phyloP scores from a whole-genome alignment of 2,113 vertebrate genomes.

The Paradisaea rubra region DNA sequence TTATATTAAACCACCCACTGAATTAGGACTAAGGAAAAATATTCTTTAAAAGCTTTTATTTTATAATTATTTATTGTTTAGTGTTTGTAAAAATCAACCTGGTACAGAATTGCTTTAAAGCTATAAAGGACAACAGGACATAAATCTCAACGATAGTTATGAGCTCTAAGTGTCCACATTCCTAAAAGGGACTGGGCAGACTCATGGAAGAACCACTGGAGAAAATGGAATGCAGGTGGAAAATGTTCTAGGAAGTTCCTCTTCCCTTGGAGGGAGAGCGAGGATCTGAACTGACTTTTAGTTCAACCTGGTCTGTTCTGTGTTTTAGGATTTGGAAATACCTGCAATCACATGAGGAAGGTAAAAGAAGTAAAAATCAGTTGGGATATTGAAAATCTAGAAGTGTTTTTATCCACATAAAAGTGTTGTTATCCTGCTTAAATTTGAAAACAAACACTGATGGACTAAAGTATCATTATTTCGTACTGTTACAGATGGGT shows the following conservation, averaged over 20 bases:
- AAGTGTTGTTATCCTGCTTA: not conserved
- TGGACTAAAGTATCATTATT: not conserved
- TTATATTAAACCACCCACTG: not conserved
- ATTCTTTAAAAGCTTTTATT: not conserved
- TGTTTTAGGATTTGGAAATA: not conserved
- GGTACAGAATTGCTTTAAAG: not conserved
- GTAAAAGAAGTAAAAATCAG: not conserved
- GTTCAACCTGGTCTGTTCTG: fast-evolving
- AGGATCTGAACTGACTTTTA: not conserved
- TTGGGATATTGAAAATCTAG: not conserved
- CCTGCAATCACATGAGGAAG: not conserved
- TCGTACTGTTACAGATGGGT: not conserved
- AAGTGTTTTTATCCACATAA: not conserved
- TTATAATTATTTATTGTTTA: not conserved
- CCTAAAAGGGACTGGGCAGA: not conserved
- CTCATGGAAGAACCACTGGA: not conserved
- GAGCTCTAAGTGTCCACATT: not conserved
- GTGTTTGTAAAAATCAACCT: not conserved
- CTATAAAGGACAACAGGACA: not conserved
- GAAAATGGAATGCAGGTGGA: not conserved
- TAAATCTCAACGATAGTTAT: not conserved
- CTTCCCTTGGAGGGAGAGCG: not conserved
- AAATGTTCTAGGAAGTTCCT: not conserved
- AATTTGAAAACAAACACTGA: not conserved
- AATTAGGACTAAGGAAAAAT: not conserved